Base-by-base conservation (phyloP, 2,888 invertebrate genomes). In the Geotrupes spiniger region DNA sequence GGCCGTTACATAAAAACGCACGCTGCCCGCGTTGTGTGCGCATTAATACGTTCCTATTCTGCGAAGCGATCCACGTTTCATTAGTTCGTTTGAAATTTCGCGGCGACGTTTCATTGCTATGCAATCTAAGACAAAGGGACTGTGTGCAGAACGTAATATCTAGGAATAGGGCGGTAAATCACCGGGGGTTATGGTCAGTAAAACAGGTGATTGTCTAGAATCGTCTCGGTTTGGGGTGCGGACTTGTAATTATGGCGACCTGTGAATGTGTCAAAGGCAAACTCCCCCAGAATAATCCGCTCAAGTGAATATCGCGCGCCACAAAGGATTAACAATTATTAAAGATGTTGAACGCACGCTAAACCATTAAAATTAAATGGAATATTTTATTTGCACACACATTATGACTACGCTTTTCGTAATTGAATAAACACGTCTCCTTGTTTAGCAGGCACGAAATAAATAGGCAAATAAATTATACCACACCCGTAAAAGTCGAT, bases 141-240 rank as follows among this genome's bases (percentile, higher is more conserved):
- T 6, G 21, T 21, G 21, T 21, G 6, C 21, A 21, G 21, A 21
- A 21, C 21, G 33, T 40, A 46, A 46, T 46, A 46, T 46, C 40
- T 41, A 41, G 46, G 31, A 41, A 46, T 36, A 43, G 46, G 51
- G 51, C 37, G 43, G 51, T 58, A 59, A 59, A 63, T 61, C 56
- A 61, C 61, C 49, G 49, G 54, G n/a, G 56, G 62, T 66, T 64
- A 63, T 60, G 63, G 61, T 56, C 64, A 65, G 63, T 66, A 65
- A 66, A 66, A 57, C 65, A 65, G 64, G 65, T 65, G 63, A 66
- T 66, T 65, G 60, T 58, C 42, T 57, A 57, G 62, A 63, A 65
- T 63, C 63, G 64, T 64, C 57, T 54, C 57, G 58, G 60, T 51
- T 59, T 60, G 61, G 61, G 60, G 57, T 61, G 57, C 56, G 55